Percentiles rank a stretch among this genome's conserved stretches.
These are phyloP conservation scores for Acanthococcus lagerstroemiae DNA, from an alignment of 2,888 invertebrate species.

Conservation along the genomic window DNA sequence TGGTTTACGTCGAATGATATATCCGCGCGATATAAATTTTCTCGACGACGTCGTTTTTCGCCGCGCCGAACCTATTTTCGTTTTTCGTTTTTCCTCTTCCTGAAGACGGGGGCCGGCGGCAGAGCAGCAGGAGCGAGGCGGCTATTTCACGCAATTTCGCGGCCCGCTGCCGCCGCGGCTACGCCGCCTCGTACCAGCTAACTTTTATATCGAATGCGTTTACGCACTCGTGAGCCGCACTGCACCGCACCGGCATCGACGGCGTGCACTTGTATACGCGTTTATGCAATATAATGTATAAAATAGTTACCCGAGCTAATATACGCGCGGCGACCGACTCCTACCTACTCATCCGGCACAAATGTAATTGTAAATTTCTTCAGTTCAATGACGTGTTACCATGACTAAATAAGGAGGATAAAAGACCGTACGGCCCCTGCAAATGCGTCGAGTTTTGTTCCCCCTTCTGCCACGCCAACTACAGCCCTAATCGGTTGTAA, in stretches of 20 bases:
- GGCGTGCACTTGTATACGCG: constrained; percentile 6
- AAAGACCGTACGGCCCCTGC: constrained; percentile 3
- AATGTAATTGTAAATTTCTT: constrained; percentile 28
- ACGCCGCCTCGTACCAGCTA: background rate
- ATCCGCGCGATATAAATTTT: background rate
- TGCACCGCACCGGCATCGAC: background rate
- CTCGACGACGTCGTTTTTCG: background rate
- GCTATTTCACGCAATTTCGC: background rate
- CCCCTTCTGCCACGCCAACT: background rate
- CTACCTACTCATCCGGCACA: constrained; percentile 23
- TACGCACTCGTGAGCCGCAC: constrained; percentile 2
- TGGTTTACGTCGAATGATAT: background rate
- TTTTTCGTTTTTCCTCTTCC: too few relatives aligned
- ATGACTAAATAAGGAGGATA: constrained; percentile 29
- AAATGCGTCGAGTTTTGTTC: background rate
- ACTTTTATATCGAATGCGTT: constrained; percentile 1
- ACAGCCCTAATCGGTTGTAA: background rate
- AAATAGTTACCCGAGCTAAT: constrained; percentile 8
- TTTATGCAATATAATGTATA: too few relatives aligned
- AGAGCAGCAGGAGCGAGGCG: too few relatives aligned
- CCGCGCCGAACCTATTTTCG: background rate
- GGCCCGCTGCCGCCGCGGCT: background rate
- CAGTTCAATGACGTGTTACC: constrained; percentile 29
- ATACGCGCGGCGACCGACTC: background rate
- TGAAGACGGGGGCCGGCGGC: too few relatives aligned